Percentiles rank a stretch among this genome's conserved stretches.
These are phyloP conservation scores for Bombus huntii DNA, from an alignment of 1,140 invertebrate genomes.

Conservation along the genomic window DNA sequence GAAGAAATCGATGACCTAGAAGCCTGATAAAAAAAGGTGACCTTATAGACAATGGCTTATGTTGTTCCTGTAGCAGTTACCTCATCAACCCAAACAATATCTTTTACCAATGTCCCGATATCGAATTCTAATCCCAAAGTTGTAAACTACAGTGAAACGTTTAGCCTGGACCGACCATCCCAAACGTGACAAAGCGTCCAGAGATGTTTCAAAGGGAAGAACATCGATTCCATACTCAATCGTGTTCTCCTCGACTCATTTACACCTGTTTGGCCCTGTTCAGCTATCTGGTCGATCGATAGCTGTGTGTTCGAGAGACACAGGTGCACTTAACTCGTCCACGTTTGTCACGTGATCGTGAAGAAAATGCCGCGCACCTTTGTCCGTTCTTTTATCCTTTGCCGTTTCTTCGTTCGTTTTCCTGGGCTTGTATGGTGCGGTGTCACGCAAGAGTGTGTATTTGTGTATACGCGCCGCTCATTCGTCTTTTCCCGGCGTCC, in stretches of 20 bases:
- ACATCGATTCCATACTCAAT: background rate
- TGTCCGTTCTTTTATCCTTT: conserved; percentile 17
- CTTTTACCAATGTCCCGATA: background rate
- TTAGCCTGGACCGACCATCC: no score
- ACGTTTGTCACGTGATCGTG: background rate
- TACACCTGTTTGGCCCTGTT: conserved; percentile 24
- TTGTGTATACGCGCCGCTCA: background rate
- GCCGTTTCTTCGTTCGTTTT: conserved; percentile 3
- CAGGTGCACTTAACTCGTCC: conserved; percentile 30
- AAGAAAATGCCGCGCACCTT: background rate
- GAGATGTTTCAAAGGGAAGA: background rate
- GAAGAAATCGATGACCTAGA: conserved; percentile 33
- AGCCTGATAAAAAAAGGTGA: background rate
- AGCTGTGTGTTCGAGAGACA: background rate
- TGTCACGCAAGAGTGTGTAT: conserved; percentile 19
- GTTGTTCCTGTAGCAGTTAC: background rate
- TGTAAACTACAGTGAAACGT: no score
- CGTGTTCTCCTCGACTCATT: background rate
- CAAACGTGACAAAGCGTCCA: no score
- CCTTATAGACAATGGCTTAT: background rate
- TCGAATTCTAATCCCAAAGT: background rate
- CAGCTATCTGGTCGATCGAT: conserved; percentile 4
- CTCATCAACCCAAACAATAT: background rate
- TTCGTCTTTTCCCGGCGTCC: conserved; percentile 23
- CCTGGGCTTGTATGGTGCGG: background rate